Evolutionary conservation across 1,140 invertebrate species (phyloP), one percentile per base, ranked within the genome.

Genomic region (Tetraneura akinire): DNA sequence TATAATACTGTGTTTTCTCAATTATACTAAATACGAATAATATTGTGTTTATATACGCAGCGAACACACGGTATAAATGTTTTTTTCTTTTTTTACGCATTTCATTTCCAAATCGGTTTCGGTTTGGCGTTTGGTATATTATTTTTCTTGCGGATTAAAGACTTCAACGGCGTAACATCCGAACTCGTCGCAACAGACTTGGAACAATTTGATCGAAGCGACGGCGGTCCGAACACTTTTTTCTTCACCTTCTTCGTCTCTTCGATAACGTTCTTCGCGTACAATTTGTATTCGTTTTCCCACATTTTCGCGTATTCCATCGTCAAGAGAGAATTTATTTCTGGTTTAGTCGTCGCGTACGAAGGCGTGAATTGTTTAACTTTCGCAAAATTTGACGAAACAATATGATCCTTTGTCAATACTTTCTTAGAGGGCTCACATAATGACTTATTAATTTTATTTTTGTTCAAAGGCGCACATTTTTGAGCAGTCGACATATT

Each of bases 291-390:
- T 55, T 76, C 53, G 6, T 76, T 32, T 21, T 76, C 32, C 53
- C 73, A 76, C 42, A 76, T 57, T 60, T 57, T 76, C 13, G n/a
- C 51, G 10, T 76, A 76, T n/a, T 57, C 3, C 73, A 76, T 76
- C 3, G 73, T 16, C 13, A 76, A 23, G 6, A 76, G 73, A 21
- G 32, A 60, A 16, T 57, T 14, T 9, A 76, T 76, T 8, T 37
- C 18, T 0, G 73, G 73, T 23, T 37, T 76, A 5, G n/a, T 76
- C 53, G 32, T 51, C 1, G 57, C 57, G 8, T 57, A 76, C 32
- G 73, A 76, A 23, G 73, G 73, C 16, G 57, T 13, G 14, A 76
- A 76, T 21, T 13, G 73, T 55, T 76, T 76, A 10, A 57, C 32
- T 18, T 76, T n/a, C 6, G 1, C 14, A 23, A 55, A 76, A 8